These are phyloP conservation scores for Conomelus anceps DNA, from an alignment of 2,888 invertebrate species.

Conservation along the genomic window DNA sequence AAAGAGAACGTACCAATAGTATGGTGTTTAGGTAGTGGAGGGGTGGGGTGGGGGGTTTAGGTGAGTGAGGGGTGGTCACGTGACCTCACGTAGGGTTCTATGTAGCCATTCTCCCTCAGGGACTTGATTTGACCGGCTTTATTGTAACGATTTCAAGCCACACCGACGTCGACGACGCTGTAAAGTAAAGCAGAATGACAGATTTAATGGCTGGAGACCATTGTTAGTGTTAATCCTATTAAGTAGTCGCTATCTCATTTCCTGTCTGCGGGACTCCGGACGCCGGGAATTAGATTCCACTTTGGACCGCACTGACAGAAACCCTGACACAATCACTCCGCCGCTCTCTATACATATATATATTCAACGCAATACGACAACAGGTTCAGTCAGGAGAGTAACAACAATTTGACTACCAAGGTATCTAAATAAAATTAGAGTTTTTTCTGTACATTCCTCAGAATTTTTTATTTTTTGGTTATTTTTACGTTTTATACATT, in stretches of 20 bases:
- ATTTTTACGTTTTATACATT: too few relatives aligned
- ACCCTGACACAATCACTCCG: background rate
- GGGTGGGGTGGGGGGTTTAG: too few relatives aligned
- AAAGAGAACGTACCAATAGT: too few relatives aligned
- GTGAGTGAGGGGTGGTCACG: background rate
- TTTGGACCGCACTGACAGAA: background rate
- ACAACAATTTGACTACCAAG: background rate
- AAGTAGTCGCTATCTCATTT: background rate
- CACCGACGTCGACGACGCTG: too few relatives aligned
- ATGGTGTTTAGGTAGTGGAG: too few relatives aligned
- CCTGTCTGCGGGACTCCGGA: background rate
- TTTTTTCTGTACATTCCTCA: too few relatives aligned
- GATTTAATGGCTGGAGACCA: background rate
- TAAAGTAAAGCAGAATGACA: background rate
- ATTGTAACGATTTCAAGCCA: background rate
- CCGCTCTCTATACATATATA: background rate
- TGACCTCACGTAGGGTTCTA: too few relatives aligned
- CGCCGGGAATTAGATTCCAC: background rate
- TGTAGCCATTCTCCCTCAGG: background rate
- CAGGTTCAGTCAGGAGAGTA: background rate
- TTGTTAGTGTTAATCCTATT: background rate
- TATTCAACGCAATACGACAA: background rate
- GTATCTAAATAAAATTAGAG: background rate
- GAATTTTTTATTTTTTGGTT: too few relatives aligned
- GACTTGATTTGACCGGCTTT: background rate